Base-by-base conservation (phyloP, 2,888 invertebrate species). In the Lissocephala sabroskyi region DNA sequence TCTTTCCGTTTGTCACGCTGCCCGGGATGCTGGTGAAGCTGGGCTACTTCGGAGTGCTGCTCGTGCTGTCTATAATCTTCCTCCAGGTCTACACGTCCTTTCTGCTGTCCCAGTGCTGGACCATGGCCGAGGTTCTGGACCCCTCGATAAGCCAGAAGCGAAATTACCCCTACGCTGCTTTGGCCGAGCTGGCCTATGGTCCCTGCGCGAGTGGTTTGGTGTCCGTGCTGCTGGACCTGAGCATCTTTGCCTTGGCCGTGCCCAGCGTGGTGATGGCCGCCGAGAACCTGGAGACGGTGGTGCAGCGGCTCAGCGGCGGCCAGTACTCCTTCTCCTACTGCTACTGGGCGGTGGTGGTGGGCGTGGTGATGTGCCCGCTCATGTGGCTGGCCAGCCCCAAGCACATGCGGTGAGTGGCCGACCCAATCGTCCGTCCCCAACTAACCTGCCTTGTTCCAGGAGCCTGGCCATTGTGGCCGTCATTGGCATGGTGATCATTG, bases 341-440 rank as follows among this genome's bases (percentile, higher is more conserved):
- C 79, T 90, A 92, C 62, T 95, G 94, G 94, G 88, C 95, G 80
- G 81, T 94, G 16, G 84, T 95, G 13, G 86, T 95, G 1, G 94
- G 92, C 0, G 77, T 89, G 1, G 79, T 91, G 43, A 86, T 96
- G 16, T 92, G 92, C 59, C 95, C 95, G 0, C 83, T 94, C 43
- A 89, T 93, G 87, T 95, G 95, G 94, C 87, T 95, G 4, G 95
- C 95, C 41, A 94, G 95, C 55, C 95, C 96, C 0, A 94, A 94
- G 82, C 94, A 96, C 78, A 94, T 96, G 92, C 94, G 95, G 96
- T 95, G 84, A 87, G 87, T 11, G 9, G n/a, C n/a, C n/a, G n/a
- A n/a, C n/a, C n/a, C n/a, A n/a, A n/a, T n/a, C n/a, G n/a, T n/a
- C n/a, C n/a, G n/a, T n/a, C n/a, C n/a, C n/a, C n/a, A n/a, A n/a